phyloP scores from a whole-genome alignment of 2,113 vertebrate species.

The human region DNA sequence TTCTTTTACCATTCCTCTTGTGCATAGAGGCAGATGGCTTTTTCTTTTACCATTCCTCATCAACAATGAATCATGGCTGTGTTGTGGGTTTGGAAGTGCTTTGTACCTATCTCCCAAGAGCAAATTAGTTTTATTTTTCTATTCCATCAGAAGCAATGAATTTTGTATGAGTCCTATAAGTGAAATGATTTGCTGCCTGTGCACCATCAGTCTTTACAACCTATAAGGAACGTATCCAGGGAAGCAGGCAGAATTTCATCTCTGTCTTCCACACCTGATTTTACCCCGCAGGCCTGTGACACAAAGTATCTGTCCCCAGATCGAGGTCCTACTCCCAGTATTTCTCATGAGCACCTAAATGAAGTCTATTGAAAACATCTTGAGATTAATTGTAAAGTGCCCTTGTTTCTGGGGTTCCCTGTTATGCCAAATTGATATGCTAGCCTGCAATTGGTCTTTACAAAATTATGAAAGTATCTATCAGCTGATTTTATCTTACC shows the following conservation, averaged over 20 bases:
- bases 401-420: neutral
- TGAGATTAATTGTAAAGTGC: neutral
- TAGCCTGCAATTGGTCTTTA: neutral
- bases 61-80: neutral
- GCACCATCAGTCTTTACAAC: neutral
- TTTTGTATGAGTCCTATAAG: neutral
- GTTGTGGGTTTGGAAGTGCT: neutral
- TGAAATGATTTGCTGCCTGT: neutral
- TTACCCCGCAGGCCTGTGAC: neutral
- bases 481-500: neutral
- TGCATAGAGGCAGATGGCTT: neutral
- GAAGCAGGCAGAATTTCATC: neutral
- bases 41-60: neutral
- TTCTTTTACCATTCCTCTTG: neutral
- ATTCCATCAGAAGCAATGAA: neutral
- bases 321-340: neutral
- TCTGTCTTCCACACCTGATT: neutral
- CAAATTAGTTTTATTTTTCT: neutral
- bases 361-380: neutral
- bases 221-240: neutral
- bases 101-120: neutral
- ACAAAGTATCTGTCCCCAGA: neutral
- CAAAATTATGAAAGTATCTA: neutral
- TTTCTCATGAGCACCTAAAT: neutral
- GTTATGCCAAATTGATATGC: neutral